A percentile compares a stretch with the other conserved stretches of the same genome.
Evolutionary conservation across 2,797 vertebrate genomes (phyloP).

Genomic region (Nannoperca obscura): DNA sequence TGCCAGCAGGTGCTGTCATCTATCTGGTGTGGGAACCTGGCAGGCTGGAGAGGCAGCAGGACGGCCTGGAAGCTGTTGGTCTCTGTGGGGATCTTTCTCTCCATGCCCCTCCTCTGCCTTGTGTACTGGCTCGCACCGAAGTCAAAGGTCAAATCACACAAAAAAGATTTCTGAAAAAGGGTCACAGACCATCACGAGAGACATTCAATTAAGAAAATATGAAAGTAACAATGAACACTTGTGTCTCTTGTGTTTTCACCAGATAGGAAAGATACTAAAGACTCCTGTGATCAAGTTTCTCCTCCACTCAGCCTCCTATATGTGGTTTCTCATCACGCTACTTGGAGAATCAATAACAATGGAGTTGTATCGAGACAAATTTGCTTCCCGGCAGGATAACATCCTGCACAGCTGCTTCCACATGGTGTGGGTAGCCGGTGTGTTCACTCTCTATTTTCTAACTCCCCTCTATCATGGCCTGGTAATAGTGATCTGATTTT

Average conservation of each 20-base stretch:
- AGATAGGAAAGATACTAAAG: constrained; percentile 89
- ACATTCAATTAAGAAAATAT: neutral
- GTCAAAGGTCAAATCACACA: constrained; percentile 83
- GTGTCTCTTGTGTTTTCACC: constrained; percentile 37
- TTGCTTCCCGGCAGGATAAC: constrained; percentile 86
- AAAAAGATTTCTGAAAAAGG: neutral
- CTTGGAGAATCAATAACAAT: constrained; percentile 91
- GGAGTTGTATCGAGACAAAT: constrained; percentile 87
- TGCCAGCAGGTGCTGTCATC: constrained; percentile 94
- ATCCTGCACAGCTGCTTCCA: constrained; percentile 91
- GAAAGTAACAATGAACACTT: neutral
- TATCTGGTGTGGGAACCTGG: constrained; percentile 91
- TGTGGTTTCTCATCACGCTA: constrained; percentile 93
- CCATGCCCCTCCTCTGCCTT: constrained; percentile 91
- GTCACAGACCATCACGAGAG: neutral
- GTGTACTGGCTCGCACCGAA: constrained; percentile 92
- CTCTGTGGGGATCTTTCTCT: constrained; percentile 89
- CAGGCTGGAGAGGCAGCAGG: constrained; percentile 89
- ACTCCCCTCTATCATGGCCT: neutral
- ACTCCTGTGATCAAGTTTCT: constrained; percentile 93
- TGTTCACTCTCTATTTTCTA: constrained; percentile 38
- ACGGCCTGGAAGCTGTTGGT: constrained; percentile 90
- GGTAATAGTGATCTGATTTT: neutral
- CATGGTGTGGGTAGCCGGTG: constrained; percentile 95
- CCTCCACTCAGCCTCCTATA: constrained; percentile 91